Percentiles rank a stretch among this genome's conserved stretches.
These are phyloP conservation scores for Stomatorhinus ivindoensis DNA, from an alignment of 2,113 vertebrate species.

Conservation along the genomic window DNA sequence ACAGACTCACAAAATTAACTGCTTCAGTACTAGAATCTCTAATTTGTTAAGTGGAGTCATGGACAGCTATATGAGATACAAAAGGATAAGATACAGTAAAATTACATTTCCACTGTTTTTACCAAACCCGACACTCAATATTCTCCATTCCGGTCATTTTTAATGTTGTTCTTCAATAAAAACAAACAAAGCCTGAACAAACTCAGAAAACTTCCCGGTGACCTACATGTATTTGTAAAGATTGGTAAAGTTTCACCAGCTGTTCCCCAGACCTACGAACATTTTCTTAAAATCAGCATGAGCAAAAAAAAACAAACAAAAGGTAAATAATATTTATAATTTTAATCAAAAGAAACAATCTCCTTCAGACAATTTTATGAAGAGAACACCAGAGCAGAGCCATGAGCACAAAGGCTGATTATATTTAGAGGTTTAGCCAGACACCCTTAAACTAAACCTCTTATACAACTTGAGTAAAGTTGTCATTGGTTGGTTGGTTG, in stretches of 20 bases:
- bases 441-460: slow-evolving; percentile 22
- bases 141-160: not conserved
- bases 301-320: slow-evolving; percentile 37
- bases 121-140: not conserved
- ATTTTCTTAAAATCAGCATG: slow-evolving; percentile 49
- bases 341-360: slow-evolving; percentile 48
- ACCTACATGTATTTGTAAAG: slow-evolving; percentile 42
- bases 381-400: slow-evolving; percentile 16
- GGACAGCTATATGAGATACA: not conserved
- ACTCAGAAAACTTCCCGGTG: slow-evolving; percentile 28
- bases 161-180: slow-evolving; percentile 8
- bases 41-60: not conserved
- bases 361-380: slow-evolving; percentile 36
- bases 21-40: not conserved
- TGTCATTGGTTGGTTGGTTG: not conserved
- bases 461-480: not conserved
- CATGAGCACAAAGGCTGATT: slow-evolving; percentile 12
- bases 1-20: not conserved
- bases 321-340: slow-evolving; percentile 61
- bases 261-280: slow-evolving; percentile 41
- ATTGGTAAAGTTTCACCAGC: slow-evolving; percentile 34
- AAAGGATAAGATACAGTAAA: not conserved
- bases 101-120: not conserved
- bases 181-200: slow-evolving; percentile 34
- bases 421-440: slow-evolving; percentile 20